A percentile compares a stretch with the other conserved stretches of the same genome.
Conservation (phyloP, 2,888 invertebrate species). For the Tachina grossa region DNA sequence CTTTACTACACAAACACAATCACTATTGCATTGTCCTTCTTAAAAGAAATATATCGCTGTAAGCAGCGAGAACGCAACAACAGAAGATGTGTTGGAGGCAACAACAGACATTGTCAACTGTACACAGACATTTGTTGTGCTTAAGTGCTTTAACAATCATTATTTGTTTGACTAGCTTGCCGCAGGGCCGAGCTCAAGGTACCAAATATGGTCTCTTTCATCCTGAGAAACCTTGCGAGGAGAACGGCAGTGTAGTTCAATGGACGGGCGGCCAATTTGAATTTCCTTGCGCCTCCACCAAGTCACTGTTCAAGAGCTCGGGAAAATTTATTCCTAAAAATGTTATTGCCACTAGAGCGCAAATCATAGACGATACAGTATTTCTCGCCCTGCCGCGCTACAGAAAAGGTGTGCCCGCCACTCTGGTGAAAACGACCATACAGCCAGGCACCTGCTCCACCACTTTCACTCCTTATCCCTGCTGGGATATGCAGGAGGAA, state of each 20-base stretch:
- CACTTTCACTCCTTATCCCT: conserved; percentile 85
- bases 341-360: conserved; percentile 85
- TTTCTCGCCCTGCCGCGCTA: conserved; percentile 85
- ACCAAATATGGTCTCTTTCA: conserved; percentile 79
- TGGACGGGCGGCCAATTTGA: conserved; percentile 83
- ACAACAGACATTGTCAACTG: conserved; percentile 10
- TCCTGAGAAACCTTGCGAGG: conserved; percentile 76
- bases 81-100: conserved; percentile 19
- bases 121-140: not conserved
- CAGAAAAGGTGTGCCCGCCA: conserved; percentile 87
- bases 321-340: conserved; percentile 85
- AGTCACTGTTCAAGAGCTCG: conserved; percentile 84
- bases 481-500: conserved; percentile 86
- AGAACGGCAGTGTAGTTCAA: conserved; percentile 76
- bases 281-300: conserved; percentile 84
- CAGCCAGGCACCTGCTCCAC: conserved; percentile 83
- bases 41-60: not conserved
- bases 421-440: conserved; percentile 85
- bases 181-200: conserved; percentile 70
- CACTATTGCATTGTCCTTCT: not conserved
- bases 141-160: not conserved
- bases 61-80: conserved; percentile 1
- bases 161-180: not conserved
- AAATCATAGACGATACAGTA: conserved; percentile 84
- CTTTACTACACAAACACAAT: not conserved